phyloP scores from a whole-genome alignment of 2,888 invertebrate species.

The Tetramorium bicarinatum region DNA sequence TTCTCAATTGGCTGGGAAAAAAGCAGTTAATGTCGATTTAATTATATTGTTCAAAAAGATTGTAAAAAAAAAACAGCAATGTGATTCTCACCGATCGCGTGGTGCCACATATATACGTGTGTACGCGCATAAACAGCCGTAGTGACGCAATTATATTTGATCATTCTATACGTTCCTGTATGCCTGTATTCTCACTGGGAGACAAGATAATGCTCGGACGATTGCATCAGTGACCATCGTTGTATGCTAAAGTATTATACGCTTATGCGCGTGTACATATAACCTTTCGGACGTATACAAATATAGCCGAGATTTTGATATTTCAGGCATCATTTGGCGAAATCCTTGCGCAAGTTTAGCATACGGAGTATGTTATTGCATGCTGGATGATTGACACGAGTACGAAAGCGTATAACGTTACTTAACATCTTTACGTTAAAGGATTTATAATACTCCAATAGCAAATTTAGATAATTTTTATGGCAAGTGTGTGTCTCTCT shows the following conservation, averaged over 20 bases:
- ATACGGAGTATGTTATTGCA: slow-evolving; percentile 29
- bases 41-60: slow-evolving; percentile 38
- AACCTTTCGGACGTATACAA: slow-evolving; percentile 65
- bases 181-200: slow-evolving; percentile 52
- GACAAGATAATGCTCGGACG: slow-evolving; percentile 72
- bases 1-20: slow-evolving; percentile 5
- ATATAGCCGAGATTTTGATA: slow-evolving; percentile 34
- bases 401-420: slow-evolving; percentile 26
- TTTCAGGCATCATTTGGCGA: slow-evolving; percentile 48
- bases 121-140: neutral
- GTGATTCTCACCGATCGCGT: slow-evolving; percentile 16
- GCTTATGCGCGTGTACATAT: slow-evolving; percentile 60
- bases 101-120: neutral
- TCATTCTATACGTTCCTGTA: slow-evolving; percentile 65
- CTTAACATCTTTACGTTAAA: neutral
- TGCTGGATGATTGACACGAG: slow-evolving; percentile 27
- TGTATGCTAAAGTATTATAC: slow-evolving; percentile 58
- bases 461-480: neutral
- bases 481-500: neutral
- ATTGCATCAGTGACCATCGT: slow-evolving; percentile 71
- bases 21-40: slow-evolving; percentile 37
- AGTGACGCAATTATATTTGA: slow-evolving; percentile 73
- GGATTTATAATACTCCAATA: neutral
- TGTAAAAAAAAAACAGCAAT: slow-evolving; percentile 35
- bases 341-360: slow-evolving; percentile 38